These are phyloP conservation scores for Emmelina monodactyla DNA, from an alignment of 2,888 invertebrate species.

Conservation along the genomic window DNA sequence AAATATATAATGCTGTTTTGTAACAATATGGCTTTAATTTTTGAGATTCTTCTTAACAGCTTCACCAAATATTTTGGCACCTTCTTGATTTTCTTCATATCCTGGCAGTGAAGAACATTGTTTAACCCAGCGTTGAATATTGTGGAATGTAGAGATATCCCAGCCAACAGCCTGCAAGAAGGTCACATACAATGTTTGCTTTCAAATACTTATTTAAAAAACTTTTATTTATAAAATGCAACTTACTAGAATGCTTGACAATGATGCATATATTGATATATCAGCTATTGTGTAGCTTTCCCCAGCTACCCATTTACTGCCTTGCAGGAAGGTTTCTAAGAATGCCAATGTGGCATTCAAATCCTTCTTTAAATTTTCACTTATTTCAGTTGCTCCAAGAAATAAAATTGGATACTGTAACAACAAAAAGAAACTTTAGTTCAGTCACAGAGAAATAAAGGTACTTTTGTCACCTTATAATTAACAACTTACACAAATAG, in stretches of 20 bases:
- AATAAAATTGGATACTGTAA: conserved; percentile 69
- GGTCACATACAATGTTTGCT: not conserved
- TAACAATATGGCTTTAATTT: conserved; percentile 17
- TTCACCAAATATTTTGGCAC: conserved; percentile 66
- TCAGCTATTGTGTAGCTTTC: conserved; percentile 71
- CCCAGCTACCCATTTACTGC: conserved; percentile 69
- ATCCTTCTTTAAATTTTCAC: conserved; percentile 56
- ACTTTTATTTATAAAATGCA: no score
- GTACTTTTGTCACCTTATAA: not conserved
- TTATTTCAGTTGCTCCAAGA: conserved; percentile 63
- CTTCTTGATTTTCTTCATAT: conserved; percentile 65
- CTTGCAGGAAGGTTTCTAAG: conserved; percentile 65
- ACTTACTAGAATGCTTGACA: conserved; percentile 64
- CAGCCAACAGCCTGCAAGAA: conserved; percentile 64
- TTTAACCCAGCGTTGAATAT: conserved; percentile 67
- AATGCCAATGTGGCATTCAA: conserved; percentile 67
- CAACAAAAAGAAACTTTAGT: conserved; percentile 7
- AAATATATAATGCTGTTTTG: conserved; percentile 12
- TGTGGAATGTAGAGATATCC: conserved; percentile 63
- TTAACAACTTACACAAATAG: conserved; percentile 62
- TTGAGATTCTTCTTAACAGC: conserved; percentile 61
- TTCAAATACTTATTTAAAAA: no score
- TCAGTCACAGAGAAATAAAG: not conserved
- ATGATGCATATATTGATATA: conserved; percentile 63
- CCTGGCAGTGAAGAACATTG: conserved; percentile 66